Evolutionary conservation across 2,113 vertebrate genomes (phyloP), one percentile per base, ranked within the genome.

Genomic region (Clarias batrachus): DNA sequence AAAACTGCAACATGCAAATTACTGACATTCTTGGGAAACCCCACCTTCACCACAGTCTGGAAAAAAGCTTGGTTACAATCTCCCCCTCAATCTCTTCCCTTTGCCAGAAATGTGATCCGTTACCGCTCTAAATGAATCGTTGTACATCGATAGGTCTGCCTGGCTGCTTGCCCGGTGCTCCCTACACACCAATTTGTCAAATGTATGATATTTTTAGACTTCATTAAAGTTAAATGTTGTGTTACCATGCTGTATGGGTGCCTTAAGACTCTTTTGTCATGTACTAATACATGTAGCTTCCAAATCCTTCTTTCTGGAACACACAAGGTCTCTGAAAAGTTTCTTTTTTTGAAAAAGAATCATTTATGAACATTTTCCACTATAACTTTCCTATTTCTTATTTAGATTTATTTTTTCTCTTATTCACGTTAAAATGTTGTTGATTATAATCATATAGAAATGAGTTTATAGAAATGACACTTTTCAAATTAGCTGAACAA

Each of bases 171-270:
- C 78, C 78, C 11, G 2, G 19, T 62, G 17, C 78, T 81, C 78
- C 71, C 84, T 25, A 37, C 41, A 85, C 74, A 85, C 73, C 23
- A 2, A 66, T 86, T 86, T 86, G 84, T 80, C 56, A 86, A 54
- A 68, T 27, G 59, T 57, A 78, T 79, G 84, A 85, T 77, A 80
- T 37, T 41, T 80, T 80, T 25, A 80, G 78, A 70, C 76, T 59
- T 70, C 63, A 86, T 54, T 65, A 80, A 70, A 59, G 84, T 77
- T 84, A 84, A 84, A 63, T 84, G 83, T 73, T 74, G 30, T 74
- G 56, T 74, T 84, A 37, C 71, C 33, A 8, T 79, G 79, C 66
- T 66, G 33, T 79, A 78, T 79, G 60, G 59, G 77, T 30, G 65
- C 76, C 66, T 68, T 41, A 56, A 59, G 52, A 62, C 85, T 23